Evolutionary conservation across 1,140 invertebrate genomes (phyloP).

Genomic region (Trigoniulus corallinus): DNA sequence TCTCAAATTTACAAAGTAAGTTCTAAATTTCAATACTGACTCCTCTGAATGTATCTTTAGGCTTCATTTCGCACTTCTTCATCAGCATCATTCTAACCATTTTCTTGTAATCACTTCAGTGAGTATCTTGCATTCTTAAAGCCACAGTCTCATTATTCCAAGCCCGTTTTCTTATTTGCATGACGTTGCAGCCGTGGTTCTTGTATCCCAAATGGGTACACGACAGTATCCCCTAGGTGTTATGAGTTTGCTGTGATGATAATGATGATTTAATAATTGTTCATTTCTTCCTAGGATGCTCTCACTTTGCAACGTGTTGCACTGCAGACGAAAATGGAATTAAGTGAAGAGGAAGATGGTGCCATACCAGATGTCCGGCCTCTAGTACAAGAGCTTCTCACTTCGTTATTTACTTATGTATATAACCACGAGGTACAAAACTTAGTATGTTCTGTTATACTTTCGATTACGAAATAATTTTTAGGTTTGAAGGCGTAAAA

Average conservation of each 20-base stretch:
- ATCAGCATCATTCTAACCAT: too few relatives aligned
- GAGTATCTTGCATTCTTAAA: too few relatives aligned
- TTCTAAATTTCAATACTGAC: too few relatives aligned
- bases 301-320: constrained; percentile 78
- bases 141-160: too few relatives aligned
- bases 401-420: constrained; percentile 77
- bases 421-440: constrained; percentile 56
- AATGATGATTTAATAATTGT: not conserved
- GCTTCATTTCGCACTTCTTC: too few relatives aligned
- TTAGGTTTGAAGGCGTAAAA: not conserved
- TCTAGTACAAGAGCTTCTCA: constrained; percentile 77
- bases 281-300: constrained; percentile 47
- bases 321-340: constrained; percentile 74
- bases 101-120: too few relatives aligned
- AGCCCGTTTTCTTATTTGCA: too few relatives aligned
- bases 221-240: too few relatives aligned
- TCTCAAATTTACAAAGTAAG: constrained; percentile 90
- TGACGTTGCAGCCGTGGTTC: too few relatives aligned
- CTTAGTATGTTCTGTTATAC: constrained; percentile 9
- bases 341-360: constrained; percentile 55
- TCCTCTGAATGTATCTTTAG: too few relatives aligned
- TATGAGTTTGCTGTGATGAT: not conserved
- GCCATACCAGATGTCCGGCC: constrained; percentile 64
- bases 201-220: too few relatives aligned
- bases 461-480: not conserved